Evolutionary conservation across 2,113 vertebrate species (phyloP), one percentile per base, ranked within the genome.

Genomic region (Sinocyclocheilus maitianheensis): DNA sequence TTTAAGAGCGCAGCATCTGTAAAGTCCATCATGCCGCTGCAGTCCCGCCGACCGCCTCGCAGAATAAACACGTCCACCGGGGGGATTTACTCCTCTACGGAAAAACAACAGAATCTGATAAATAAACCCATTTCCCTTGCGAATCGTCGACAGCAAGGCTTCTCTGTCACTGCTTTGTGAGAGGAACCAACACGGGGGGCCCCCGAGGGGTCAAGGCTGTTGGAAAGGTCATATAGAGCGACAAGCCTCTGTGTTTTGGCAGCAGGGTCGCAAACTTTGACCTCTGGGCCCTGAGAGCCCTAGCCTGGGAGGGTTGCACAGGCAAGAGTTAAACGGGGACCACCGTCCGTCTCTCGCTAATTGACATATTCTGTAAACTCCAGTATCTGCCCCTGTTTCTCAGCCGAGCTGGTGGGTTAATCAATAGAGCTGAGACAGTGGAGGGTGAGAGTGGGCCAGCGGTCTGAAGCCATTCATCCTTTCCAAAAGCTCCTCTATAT

Each of bases 1-100:
- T 67, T 72, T 85, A 76, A 67, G n/a, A 69, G 22, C 46, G 88
- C 88, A 92, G 75, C 92, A 93, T 93, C 92, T 94, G 93, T 87
- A 88, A 92, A 93, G 89, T 86, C 86, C 91, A 94, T 94, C 91
- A 94, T 77, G 89, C 81, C 84, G 16, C 92, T 91, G 90, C 91
- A 91, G 92, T 91, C 91, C 93, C 92, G 89, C 93, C 88, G 89
- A 91, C 91, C 91, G 18, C 92, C 90, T 90, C 48, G 88, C 91
- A 93, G 92, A 92, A 93, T 83, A 89, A 94, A 94, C 93, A 93
- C 90, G 90, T 93, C 93, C 90, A 86, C 55, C 75, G 34, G 53
- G 13, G 82, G 90, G 91, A 94, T 93, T 94, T 94, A 93, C 88
- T 51, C 48, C 40, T 65, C 55, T 65, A 46, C 7, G 40, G 78